Percentiles rank a stretch among this genome's conserved stretches.
Conservation (phyloP, 1,140 invertebrate genomes). For the Trialeurodes vaporariorum region DNA sequence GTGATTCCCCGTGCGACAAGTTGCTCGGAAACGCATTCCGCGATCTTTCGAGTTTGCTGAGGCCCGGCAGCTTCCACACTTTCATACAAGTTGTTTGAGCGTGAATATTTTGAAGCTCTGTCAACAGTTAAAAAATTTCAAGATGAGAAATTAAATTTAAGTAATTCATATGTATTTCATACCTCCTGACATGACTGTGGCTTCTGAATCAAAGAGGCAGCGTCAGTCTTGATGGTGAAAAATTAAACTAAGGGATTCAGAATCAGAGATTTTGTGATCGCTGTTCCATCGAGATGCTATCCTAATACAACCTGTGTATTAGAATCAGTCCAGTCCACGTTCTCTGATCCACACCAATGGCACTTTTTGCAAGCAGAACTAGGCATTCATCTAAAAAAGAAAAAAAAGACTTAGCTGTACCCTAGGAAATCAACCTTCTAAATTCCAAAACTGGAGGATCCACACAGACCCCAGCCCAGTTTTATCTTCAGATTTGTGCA, state of each 20-base stretch:
- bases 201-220: not conserved
- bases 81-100: not conserved
- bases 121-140: not conserved
- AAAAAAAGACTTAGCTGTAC: too few species aligned
- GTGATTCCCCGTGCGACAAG: too few species aligned
- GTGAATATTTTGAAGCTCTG: not conserved
- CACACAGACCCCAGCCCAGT: too few species aligned
- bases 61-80: too few species aligned
- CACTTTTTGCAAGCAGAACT: too few species aligned
- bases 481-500: too few species aligned
- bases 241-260: not conserved
- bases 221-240: not conserved
- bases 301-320: not conserved
- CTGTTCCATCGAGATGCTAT: not conserved
- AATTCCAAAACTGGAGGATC: too few species aligned
- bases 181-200: not conserved
- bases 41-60: too few species aligned
- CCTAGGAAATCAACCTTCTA: too few species aligned
- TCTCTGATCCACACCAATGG: not conserved
- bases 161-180: not conserved
- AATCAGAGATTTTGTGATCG: not conserved
- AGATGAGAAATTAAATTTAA: not conserved
- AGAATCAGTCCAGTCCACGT: not conserved
- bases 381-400: too few species aligned
- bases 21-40: too few species aligned